phyloP scores from a whole-genome alignment of 2,888 invertebrate genomes.

The Eupithecia dodoneata region DNA sequence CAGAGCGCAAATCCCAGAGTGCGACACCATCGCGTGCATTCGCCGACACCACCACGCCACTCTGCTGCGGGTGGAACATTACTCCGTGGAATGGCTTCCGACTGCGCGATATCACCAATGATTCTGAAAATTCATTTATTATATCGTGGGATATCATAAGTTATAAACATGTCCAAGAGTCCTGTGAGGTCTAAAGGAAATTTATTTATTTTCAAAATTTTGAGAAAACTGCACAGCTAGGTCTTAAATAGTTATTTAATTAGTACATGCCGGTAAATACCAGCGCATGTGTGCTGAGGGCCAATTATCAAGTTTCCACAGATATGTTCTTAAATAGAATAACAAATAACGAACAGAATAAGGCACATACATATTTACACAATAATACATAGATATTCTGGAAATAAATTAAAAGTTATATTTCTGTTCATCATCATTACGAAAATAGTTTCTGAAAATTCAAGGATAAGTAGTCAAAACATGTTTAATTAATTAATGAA shows the following conservation, averaged over 20 bases:
- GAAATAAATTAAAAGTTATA: not conserved
- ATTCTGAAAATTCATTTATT: slow-evolving; percentile 71
- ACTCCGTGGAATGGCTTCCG: slow-evolving; percentile 95
- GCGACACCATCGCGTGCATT: slow-evolving; percentile 95
- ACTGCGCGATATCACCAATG: slow-evolving; percentile 76
- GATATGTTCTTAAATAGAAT: no score
- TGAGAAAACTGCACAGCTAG: no score
- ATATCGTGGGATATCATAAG: not conserved
- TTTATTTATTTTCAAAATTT: no score
- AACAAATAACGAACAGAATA: no score
- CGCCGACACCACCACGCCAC: slow-evolving; percentile 92
- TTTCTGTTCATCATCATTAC: not conserved
- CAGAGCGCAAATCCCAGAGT: slow-evolving; percentile 94
- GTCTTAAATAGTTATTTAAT: no score
- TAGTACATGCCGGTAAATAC: no score
- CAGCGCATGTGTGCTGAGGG: no score
- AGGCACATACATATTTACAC: no score
- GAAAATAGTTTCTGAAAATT: not conserved
- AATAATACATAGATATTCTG: no score
- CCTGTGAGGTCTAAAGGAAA: no score
- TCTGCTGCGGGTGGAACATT: slow-evolving; percentile 94
- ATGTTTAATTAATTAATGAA: not conserved
- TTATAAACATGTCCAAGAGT: no score
- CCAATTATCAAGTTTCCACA: no score
- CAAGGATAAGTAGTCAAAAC: not conserved